Percentiles rank a stretch among this genome's conserved stretches.
Evolutionary conservation across 1,140 invertebrate species (phyloP).

Genomic region (Drosophila neocordata): DNA sequence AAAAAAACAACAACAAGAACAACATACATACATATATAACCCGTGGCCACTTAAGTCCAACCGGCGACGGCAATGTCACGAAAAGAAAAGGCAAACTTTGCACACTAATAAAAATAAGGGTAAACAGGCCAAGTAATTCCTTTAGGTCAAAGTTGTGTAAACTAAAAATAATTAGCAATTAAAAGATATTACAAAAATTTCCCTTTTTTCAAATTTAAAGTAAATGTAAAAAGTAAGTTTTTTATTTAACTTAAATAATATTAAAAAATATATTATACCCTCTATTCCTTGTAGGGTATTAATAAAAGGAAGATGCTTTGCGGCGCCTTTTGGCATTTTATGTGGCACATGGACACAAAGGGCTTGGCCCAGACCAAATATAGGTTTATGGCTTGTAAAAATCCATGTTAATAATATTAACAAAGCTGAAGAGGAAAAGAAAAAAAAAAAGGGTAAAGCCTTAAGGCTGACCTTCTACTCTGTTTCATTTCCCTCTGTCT

Average conservation of each 20-base stretch:
- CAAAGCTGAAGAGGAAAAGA: conserved; percentile 53
- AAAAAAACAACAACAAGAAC: background rate
- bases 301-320: background rate
- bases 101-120: conserved; percentile 67
- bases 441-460: conserved; percentile 67
- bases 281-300: background rate
- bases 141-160: background rate
- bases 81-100: conserved; percentile 73
- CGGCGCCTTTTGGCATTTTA: conserved; percentile 51
- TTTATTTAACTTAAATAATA: no score
- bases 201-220: no score
- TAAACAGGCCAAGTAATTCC: background rate
- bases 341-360: conserved; percentile 62
- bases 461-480: conserved; percentile 1
- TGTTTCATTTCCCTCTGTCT: conserved; percentile 6
- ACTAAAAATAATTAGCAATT: no score
- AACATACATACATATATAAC: background rate
- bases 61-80: conserved; percentile 34
- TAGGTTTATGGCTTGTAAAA: conserved; percentile 81
- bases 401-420: conserved; percentile 81
- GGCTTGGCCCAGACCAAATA: conserved; percentile 70
- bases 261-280: background rate
- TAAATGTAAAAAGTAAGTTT: no score
- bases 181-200: no score
- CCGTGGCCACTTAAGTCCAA: conserved; percentile 61